Evolutionary conservation across 2,888 invertebrate genomes (phyloP).

Genomic region (Aleiodes alternator): DNA sequence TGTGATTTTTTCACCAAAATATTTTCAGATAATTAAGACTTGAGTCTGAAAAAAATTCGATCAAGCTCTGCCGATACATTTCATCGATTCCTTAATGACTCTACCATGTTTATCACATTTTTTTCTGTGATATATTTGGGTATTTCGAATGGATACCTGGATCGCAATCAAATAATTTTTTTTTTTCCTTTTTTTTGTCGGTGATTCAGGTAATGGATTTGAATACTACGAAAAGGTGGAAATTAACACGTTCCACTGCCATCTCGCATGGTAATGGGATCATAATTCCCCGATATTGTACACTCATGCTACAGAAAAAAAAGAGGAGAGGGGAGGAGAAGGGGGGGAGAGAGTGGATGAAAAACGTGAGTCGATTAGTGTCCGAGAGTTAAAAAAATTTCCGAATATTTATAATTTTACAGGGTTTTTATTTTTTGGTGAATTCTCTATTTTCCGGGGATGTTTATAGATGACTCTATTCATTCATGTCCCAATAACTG

Average conservation of each 20-base stretch:
- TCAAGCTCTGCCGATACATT: no score
- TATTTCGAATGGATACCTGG: not conserved
- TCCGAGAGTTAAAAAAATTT: slow-evolving; percentile 1
- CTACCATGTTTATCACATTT: no score
- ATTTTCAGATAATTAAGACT: no score
- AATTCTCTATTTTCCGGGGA: not conserved
- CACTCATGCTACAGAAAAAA: slow-evolving; percentile 39
- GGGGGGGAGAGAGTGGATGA: slow-evolving; percentile 23
- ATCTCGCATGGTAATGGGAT: slow-evolving; percentile 56
- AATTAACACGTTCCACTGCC: slow-evolving; percentile 57
- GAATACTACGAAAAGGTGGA: slow-evolving; percentile 53
- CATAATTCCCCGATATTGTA: slow-evolving; percentile 57
- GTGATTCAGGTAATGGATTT: slow-evolving; percentile 51
- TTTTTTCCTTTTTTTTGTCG: slow-evolving; percentile 45
- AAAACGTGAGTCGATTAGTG: slow-evolving; percentile 14
- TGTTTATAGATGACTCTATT: slow-evolving; percentile 5
- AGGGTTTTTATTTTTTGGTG: no score
- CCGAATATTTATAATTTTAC: slow-evolving; percentile 2
- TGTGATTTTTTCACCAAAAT: no score
- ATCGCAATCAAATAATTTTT: slow-evolving; percentile 37
- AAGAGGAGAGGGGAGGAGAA: not conserved
- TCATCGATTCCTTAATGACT: no score
- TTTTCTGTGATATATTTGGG: no score
- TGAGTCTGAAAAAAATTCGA: no score
- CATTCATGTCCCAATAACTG: not conserved